Evolutionary conservation across 2,888 invertebrate genomes (phyloP).

Genomic region (Ennomos erosarius): DNA sequence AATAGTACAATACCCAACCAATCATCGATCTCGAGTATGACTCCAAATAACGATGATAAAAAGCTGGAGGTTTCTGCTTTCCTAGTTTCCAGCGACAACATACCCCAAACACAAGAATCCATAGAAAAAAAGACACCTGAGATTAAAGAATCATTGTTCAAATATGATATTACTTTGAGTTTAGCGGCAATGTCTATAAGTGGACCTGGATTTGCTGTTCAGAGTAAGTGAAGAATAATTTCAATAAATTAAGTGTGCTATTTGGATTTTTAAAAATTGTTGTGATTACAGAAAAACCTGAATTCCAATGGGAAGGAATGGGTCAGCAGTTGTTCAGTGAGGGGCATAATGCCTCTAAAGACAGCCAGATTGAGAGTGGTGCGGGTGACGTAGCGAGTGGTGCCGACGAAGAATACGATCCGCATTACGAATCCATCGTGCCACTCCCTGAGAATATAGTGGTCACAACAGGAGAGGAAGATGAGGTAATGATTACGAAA

Average conservation of each 20-base stretch:
- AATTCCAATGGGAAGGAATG: conserved; percentile 88
- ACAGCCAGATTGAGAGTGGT: conserved; percentile 53
- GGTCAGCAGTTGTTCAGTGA: conserved; percentile 86
- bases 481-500: too few species aligned
- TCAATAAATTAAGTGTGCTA: too few species aligned
- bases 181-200: conserved; percentile 36
- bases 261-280: too few species aligned
- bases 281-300: conserved; percentile 67
- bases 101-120: conserved; percentile 21
- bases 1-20: conserved; percentile 50
- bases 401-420: conserved; percentile 89
- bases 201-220: conserved; percentile 27
- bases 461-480: conserved; percentile 96
- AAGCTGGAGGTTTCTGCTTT: conserved; percentile 33
- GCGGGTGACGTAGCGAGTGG: conserved; percentile 58
- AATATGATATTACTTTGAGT: conserved; percentile 36
- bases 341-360: conserved; percentile 47
- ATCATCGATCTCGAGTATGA: conserved; percentile 40
- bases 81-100: conserved; percentile 29
- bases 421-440: conserved; percentile 96
- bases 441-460: conserved; percentile 94
- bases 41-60: conserved; percentile 39
- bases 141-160: conserved; percentile 28
- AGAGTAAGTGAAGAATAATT: too few species aligned
- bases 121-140: conserved; percentile 25